Evolutionary conservation across 2,797 vertebrate species (phyloP), one percentile per base, ranked within the genome.

Genomic region (Sciaenops ocellatus): DNA sequence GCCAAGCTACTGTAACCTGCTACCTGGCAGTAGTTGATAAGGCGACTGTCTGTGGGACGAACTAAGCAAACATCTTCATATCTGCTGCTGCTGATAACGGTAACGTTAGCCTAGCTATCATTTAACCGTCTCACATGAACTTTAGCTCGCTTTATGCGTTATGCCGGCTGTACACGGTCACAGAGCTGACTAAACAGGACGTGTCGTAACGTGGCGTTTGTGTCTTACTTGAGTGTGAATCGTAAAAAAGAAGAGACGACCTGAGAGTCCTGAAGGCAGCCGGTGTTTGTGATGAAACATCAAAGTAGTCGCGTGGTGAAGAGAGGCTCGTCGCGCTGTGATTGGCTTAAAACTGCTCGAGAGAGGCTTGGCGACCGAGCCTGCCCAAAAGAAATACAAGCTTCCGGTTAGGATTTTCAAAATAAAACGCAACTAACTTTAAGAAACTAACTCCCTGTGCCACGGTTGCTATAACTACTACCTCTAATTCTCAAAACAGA

Each of bases 271-370:
- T 52, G 10, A n/a, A 0, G 6, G 5, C 69, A 2, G 57, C 51
- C 41, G 1, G 0, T 18, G 52, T 28, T 60, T 79, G 75, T 65
- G 42, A 55, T 61, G 46, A 30, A 12, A 54, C 17, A 9, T 6
- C 10, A 42, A 42, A 3, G 17, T 9, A 24, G 48, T 12, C 74
- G 63, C 48, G 71, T 72, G 63, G 17, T 10, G 1, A 16, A 10
- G 9, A 38, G 20, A 46, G 51, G 24, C 10, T 46, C 22, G 13
- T 3, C n/a, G 62, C 68, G 0, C 62, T 57, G 20, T 76, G 85
- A 83, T 83, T 86, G 78, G 81, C 55, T 81, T 0, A 38, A 38
- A 38, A 69, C 51, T 59, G 60, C 60, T 30, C 17, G 15, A 9
- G 71, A 9, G 71, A 50, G 76, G 80, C 65, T 42, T 4, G 56